Percentiles rank a stretch among this genome's conserved stretches.
Conservation (phyloP, 1,140 invertebrate genomes). For the Zaprionus camerounensis region DNA sequence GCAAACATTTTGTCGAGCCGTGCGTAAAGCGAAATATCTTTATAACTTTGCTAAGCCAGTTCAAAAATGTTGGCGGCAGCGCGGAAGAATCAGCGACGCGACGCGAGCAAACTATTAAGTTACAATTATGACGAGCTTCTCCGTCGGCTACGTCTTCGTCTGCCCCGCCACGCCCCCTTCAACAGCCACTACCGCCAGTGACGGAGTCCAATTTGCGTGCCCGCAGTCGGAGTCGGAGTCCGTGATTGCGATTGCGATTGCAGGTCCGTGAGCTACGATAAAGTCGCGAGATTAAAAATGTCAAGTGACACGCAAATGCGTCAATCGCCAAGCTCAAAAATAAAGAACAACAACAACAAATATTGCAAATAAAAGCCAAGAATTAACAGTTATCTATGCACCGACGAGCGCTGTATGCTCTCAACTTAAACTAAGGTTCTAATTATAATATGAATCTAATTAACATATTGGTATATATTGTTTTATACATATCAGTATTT, state of each 20-base stretch:
- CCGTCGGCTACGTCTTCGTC: neutral
- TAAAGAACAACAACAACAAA: slow-evolving; percentile 36
- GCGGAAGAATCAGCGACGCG: slow-evolving; percentile 45
- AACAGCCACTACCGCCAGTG: neutral
- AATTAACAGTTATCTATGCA: neutral
- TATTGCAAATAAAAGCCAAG: slow-evolving; percentile 15
- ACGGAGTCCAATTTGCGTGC: slow-evolving; percentile 25
- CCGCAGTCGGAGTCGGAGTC: slow-evolving; percentile 39
- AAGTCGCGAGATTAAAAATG: slow-evolving; percentile 81
- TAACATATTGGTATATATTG: too few species aligned
- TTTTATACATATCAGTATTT: too few species aligned
- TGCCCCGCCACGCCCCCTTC: neutral
- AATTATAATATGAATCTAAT: too few species aligned
- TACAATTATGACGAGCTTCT: slow-evolving; percentile 53
- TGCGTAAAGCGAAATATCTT: slow-evolving; percentile 22
- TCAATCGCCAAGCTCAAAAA: slow-evolving; percentile 64
- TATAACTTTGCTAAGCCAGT: slow-evolving; percentile 27
- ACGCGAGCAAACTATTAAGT: slow-evolving; percentile 78
- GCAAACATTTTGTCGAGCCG: slow-evolving; percentile 67
- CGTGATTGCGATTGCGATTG: slow-evolving; percentile 62
- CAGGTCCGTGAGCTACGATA: slow-evolving; percentile 68
- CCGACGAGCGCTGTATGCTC: slow-evolving; percentile 22
- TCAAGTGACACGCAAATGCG: slow-evolving; percentile 79
- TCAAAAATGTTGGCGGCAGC: slow-evolving; percentile 16
- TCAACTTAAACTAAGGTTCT: neutral